Evolutionary conservation across 1,140 invertebrate genomes (phyloP), one percentile per base, ranked within the genome.

Genomic region (Cherax destructor): DNA sequence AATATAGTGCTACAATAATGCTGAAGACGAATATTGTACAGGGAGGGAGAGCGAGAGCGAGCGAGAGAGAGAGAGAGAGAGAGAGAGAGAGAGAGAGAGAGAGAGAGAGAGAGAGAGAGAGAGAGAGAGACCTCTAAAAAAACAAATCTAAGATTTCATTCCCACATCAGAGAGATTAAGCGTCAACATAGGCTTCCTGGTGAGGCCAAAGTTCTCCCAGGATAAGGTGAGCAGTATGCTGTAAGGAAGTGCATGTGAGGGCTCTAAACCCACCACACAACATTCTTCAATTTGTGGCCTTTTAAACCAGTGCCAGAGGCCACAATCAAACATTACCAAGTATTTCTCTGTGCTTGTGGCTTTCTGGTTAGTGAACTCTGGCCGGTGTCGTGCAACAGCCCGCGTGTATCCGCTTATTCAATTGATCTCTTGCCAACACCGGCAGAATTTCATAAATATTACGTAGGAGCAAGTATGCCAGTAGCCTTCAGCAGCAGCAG

Each of bases 371-470:
- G 16, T 80, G 50, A 56, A 80, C 56, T 80, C 78, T 21, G 78
- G 7, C 78, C 52, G 72, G 49, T 52, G 74, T 86, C 52, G 74
- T 69, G 84, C 52, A 86, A 24, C n/a, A 47, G 13, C 7, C 80
- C 80, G 65, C 80, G 80, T 89, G 79, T 21, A 61, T 9, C 65
- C 61, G 87, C 41, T 89, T 88, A 88, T 88, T 81, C 77, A 88
- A 89, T 89, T 89, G 41, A 89, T 89, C 59, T 83, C 41, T 80
- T 89, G 72, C 78, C 78, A 65, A 41, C 30, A 41, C 65, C 69
- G 52, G 86, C 56, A 88, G 56, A 72, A 89, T 89, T 83, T 89
- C 61, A 72, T 69, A 89, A 89, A 80, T 89, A 89, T 89, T 89
- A 89, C 87, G 79, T 85, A 72, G 49, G 50, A 56, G 21, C 50